Evolutionary conservation across 2,888 invertebrate species (phyloP).

Genomic region (Sinotaia quadrata): DNA sequence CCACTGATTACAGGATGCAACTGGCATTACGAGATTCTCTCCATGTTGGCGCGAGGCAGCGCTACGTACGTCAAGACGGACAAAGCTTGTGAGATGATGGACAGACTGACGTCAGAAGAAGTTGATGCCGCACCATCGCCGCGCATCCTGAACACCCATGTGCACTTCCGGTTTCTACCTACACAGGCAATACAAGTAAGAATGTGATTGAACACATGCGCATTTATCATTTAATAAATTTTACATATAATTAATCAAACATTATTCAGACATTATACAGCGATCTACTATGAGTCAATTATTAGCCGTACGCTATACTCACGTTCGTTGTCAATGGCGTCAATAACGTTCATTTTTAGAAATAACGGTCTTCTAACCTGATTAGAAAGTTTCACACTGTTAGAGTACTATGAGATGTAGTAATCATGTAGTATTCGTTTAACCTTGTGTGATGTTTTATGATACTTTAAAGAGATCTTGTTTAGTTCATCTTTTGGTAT

Average conservation of each 20-base stretch:
- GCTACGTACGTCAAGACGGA: conserved; percentile 15
- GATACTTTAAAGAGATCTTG: no score
- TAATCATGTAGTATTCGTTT: no score
- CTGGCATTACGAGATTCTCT: conserved; percentile 28
- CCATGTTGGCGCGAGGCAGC: conserved; percentile 19
- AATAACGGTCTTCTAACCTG: no score
- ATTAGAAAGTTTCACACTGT: no score
- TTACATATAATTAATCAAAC: not conserved
- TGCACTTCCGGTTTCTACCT: conserved; percentile 18
- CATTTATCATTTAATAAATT: not conserved
- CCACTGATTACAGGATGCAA: conserved; percentile 11
- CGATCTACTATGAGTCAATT: not conserved
- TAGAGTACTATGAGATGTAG: no score
- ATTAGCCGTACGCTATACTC: no score
- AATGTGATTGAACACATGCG: no score
- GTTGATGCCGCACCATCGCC: conserved; percentile 7
- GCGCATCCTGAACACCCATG: conserved; percentile 25
- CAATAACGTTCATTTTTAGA: no score
- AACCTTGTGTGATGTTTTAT: no score
- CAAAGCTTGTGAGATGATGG: conserved; percentile 23
- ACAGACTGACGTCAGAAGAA: conserved; percentile 1
- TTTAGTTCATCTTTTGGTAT: no score
- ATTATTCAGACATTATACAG: no score
- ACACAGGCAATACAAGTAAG: conserved; percentile 2
- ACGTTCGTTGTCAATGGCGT: no score